A percentile compares a stretch with the other conserved stretches of the same genome.
Conservation (phyloP, 2,113 vertebrate genomes). For the Sus scrofa region DNA sequence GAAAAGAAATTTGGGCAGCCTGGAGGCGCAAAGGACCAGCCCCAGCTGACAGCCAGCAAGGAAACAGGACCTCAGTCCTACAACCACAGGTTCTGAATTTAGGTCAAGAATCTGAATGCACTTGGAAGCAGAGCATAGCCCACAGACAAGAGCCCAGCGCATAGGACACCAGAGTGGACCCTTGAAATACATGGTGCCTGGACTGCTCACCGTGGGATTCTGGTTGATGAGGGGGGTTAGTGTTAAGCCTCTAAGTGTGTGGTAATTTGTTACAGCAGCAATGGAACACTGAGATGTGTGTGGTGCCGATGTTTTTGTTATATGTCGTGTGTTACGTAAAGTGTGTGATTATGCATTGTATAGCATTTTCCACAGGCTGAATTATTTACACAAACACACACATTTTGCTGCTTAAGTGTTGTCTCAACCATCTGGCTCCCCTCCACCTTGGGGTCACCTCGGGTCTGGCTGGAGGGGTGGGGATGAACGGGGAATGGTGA, state of each 20-base stretch:
- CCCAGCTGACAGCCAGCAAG: rapidly evolving
- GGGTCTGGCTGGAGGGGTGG: neutral
- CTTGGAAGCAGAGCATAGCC: too few species aligned
- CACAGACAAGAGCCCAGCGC: neutral
- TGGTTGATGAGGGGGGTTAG: rapidly evolving
- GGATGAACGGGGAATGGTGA: rapidly evolving
- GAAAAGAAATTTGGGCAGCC: neutral
- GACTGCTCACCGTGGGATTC: rapidly evolving
- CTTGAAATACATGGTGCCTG: too few species aligned
- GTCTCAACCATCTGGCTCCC: neutral
- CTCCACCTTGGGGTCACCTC: rapidly evolving
- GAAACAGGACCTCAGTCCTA: neutral
- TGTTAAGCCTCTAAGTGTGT: neutral
- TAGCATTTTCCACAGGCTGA: rapidly evolving
- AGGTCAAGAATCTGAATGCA: neutral
- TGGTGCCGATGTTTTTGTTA: rapidly evolving
- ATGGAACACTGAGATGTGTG: neutral
- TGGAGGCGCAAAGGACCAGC: neutral
- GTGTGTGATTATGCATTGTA: too few species aligned
- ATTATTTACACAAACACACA: neutral
- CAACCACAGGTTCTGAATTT: too few species aligned
- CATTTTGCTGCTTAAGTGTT: neutral
- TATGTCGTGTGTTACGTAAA: too few species aligned
- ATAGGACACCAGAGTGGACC: too few species aligned
- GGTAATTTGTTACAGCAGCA: neutral